A percentile compares a stretch with the other conserved stretches of the same genome.
These are phyloP conservation scores for Neomonachus schauinslandi DNA, from an alignment of 2,113 vertebrate species.

Conservation along the genomic window DNA sequence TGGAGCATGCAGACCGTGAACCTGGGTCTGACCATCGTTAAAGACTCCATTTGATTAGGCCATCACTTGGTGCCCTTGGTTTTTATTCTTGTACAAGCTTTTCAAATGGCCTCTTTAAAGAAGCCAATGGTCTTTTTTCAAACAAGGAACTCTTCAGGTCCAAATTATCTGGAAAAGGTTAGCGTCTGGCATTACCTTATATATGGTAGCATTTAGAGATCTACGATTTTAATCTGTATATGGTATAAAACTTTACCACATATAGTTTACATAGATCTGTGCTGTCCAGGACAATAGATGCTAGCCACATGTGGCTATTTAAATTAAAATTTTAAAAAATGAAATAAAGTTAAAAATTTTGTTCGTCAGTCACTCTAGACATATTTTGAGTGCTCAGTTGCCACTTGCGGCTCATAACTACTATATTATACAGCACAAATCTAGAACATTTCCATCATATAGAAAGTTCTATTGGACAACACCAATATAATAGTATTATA, in stretches of 20 bases:
- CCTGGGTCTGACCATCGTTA: not conserved
- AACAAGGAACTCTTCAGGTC: not conserved
- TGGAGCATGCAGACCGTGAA: not conserved
- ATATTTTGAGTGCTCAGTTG: not conserved
- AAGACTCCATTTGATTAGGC: not conserved
- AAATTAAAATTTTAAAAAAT: not conserved
- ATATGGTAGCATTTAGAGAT: not conserved
- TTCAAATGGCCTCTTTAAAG: not conserved
- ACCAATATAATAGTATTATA: not conserved
- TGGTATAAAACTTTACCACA: not conserved
- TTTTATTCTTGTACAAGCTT: conserved; percentile 18
- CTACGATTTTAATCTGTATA: not conserved
- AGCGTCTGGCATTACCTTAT: not conserved
- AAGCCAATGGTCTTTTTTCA: not conserved
- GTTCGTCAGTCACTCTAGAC: not conserved
- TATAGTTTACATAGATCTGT: not conserved
- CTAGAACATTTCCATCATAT: not conserved
- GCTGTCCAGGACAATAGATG: not conserved
- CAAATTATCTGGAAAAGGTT: not conserved
- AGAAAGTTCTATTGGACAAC: not conserved
- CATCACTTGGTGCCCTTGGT: not conserved
- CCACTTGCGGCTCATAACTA: not conserved
- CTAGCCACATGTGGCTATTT: not conserved
- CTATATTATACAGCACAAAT: not conserved
- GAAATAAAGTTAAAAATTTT: not conserved